Evolutionary conservation across 1,140 invertebrate genomes (phyloP).

Genomic region (Aphidius gifuensis): DNA sequence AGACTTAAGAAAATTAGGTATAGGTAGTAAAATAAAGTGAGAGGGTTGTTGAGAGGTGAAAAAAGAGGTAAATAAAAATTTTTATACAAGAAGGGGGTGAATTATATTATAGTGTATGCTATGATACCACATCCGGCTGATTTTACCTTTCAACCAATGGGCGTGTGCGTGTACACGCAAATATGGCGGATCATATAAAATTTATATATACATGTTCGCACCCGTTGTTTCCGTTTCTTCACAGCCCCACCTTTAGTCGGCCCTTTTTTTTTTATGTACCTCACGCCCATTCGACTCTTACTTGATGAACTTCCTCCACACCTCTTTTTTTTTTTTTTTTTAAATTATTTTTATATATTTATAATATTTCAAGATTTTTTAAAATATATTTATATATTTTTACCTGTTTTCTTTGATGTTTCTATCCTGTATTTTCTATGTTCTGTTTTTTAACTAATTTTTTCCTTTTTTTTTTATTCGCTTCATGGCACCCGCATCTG

Average conservation of each 20-base stretch:
- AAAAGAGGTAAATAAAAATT: not conserved
- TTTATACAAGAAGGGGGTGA: not conserved
- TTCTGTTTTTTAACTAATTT: not conserved
- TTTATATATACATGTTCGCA: slow-evolving; percentile 9
- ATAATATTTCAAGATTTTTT: not conserved
- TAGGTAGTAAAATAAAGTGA: too few relatives aligned
- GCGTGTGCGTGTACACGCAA: slow-evolving; percentile 7
- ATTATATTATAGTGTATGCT: not conserved
- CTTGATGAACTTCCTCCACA: slow-evolving; percentile 11
- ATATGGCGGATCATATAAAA: slow-evolving; percentile 19
- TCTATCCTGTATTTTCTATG: not conserved
- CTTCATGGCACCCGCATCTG: too few relatives aligned
- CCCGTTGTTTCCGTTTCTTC: slow-evolving; percentile 24
- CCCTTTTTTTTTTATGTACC: slow-evolving; percentile 10
- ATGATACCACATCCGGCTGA: slow-evolving; percentile 17
- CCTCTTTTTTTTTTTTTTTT: slow-evolving; percentile 2
- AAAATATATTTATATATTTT: not conserved
- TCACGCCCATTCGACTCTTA: slow-evolving; percentile 4
- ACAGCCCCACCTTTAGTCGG: slow-evolving; percentile 8
- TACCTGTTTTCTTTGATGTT: not conserved
- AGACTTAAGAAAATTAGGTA: too few relatives aligned
- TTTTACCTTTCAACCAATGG: slow-evolving; percentile 16
- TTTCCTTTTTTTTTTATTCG: not conserved
- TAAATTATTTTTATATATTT: not conserved
- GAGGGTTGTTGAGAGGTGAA: not conserved